Evolutionary conservation across 2,113 vertebrate species (phyloP), one percentile per base, ranked within the genome.

Genomic region (Ardeotis arabs): DNA sequence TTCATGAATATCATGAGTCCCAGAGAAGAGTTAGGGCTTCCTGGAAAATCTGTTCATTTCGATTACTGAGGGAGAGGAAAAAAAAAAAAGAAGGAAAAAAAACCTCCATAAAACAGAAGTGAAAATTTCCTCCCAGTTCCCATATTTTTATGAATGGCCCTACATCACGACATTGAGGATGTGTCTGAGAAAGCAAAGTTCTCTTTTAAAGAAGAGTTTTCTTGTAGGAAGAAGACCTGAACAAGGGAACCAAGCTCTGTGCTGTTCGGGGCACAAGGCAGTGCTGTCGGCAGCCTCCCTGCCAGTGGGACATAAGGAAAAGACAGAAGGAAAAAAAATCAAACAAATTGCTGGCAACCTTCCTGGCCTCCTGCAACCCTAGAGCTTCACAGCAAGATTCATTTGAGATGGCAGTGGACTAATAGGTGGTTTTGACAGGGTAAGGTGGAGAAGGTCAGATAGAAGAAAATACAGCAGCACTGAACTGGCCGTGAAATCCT

Each of bases 81-180:
- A 50, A 53, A 31, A 62, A 37, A 44, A 69, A 15, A 17, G 5
- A 31, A 16, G 5, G 33, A 24, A 5, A 4, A 58, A 35, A 79
- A 1, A 12, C 0, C 0, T 2, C 7, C 3, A 6, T n/a, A 73
- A 47, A 5, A 1, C 7, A 1, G 22, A 83, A 83, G 17, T 67
- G 24, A 68, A 8, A 28, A 35, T 75, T 92, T 78, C 33, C 17
- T 74, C 33, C 7, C 60, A 64, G 29, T 89, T 67, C 27, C 7
- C 7, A 6, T 25, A 3, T 68, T 23, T 92, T 41, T 87, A 3
- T 63, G 53, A 89, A 52, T 28, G 10, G 41, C 25, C 10, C 68
- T 67, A n/a, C 18, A 27, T 44, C 52, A 52, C 13, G 44, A 60
- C 22, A 27, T 75, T 84, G 62, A 77, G 37, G 79, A 55, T 18